Conservation (phyloP, 1,140 invertebrate species). For the Cryptotermes secundus region DNA sequence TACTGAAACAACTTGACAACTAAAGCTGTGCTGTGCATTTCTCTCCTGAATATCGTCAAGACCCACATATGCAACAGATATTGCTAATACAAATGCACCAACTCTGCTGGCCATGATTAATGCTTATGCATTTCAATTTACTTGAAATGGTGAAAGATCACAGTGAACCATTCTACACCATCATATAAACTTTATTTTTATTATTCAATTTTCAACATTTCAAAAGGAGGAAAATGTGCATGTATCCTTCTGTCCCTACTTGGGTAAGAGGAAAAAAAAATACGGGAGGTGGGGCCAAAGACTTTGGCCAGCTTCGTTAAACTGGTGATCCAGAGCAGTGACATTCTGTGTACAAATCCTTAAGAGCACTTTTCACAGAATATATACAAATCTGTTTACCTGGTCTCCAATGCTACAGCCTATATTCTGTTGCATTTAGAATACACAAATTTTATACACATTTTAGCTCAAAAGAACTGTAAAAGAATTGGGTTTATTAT, state of each 20-base stretch:
- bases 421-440: too few species aligned
- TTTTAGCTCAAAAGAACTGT: too few species aligned
- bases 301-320: not conserved
- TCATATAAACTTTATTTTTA: not conserved
- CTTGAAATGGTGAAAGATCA: not conserved
- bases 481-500: too few species aligned
- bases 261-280: not conserved
- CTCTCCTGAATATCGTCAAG: too few species aligned
- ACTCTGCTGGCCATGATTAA: not conserved
- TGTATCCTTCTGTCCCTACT: slow-evolving; percentile 18
- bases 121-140: not conserved
- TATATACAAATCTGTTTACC: not conserved
- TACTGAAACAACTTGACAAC: too few species aligned
- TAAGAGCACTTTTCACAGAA: not conserved
- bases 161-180: not conserved
- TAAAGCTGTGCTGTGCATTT: too few species aligned
- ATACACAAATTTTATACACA: too few species aligned
- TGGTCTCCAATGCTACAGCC: too few species aligned
- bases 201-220: too few species aligned
- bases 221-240: not conserved
- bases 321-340: not conserved
- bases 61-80: not conserved
- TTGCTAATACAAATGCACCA: not conserved
- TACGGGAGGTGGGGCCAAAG: not conserved
- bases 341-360: not conserved